Evolutionary conservation across 1,140 invertebrate species (phyloP), one percentile per base, ranked within the genome.

Genomic region (Pseudomyrmex dendroicus): DNA sequence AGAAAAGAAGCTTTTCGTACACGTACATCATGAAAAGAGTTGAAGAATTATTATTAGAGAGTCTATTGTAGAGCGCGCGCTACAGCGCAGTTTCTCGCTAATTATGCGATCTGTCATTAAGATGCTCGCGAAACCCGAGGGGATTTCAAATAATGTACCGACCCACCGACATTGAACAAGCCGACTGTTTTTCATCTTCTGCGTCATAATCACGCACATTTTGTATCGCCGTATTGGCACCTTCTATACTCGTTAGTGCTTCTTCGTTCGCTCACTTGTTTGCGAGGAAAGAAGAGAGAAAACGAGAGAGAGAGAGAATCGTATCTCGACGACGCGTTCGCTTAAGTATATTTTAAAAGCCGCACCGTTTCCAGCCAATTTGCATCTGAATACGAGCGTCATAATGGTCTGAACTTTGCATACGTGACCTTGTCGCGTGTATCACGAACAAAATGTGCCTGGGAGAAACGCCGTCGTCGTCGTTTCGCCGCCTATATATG

Each of bases 341-440:
- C 70, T 15, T 82, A 74, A 82, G 78, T 73, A 74, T 82, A 73
- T 74, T 82, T 74, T 74, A 73, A 82, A 61, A 83, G 72, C 52
- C 52, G 59, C 72, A 62, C 61, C 62, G 54, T 76, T 83, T 76
- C 50, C 50, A 77, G 35, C 50, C 73, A 66, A 83, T 83, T 83
- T 83, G 62, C 82, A 83, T 83, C 22, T 83, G 82, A 83, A 83
- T 83, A 77, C 62, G 73, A 46, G 73, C 73, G 52, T 66, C 73
- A 74, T 83, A 83, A 83, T 66, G 62, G 62, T 62, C 73, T 83
- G 62, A 83, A 83, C 82, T 83, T 83, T 76, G 72, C 73, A 83
- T 76, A 57, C 59, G 62, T 76, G 73, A 77, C 82, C 82, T 83
- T 83, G 82, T 83, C 82, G 73, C 62, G 62, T 77, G 82, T 83